Percentiles rank a stretch among this genome's conserved stretches.
These are phyloP conservation scores for Enteromius viviparus DNA, from an alignment of 2,797 vertebrate species.

Conservation along the genomic window DNA sequence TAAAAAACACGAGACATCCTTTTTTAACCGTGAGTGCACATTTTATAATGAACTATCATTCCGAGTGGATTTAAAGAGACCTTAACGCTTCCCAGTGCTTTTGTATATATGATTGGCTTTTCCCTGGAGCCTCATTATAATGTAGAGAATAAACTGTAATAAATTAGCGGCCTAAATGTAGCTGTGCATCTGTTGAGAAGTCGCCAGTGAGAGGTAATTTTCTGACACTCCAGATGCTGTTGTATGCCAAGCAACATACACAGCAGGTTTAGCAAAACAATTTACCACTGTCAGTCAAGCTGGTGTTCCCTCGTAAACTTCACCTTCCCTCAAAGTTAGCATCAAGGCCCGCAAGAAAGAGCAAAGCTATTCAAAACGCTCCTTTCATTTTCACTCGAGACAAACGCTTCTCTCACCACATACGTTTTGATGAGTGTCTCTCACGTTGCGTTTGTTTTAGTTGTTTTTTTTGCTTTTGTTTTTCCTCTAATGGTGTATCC, in stretches of 20 bases:
- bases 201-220: constrained; percentile 67
- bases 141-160: constrained; percentile 64
- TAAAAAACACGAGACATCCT: constrained; percentile 96
- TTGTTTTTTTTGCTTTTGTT: constrained; percentile 49
- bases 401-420: constrained; percentile 50
- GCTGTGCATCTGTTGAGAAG: constrained; percentile 62
- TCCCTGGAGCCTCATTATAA: constrained; percentile 65
- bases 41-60: constrained; percentile 40
- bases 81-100: constrained; percentile 47
- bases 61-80: constrained; percentile 15
- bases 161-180: constrained; percentile 65
- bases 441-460: constrained; percentile 50
- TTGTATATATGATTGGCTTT: constrained; percentile 54
- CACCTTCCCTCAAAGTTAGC: constrained; percentile 68
- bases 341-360: constrained; percentile 45
- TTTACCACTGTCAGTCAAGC: constrained; percentile 56
- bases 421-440: constrained; percentile 44
- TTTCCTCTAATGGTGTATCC: constrained; percentile 63
- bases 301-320: constrained; percentile 46
- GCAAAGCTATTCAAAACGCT: constrained; percentile 33
- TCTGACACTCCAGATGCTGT: constrained; percentile 68
- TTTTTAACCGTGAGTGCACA: constrained; percentile 92
- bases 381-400: constrained; percentile 56
- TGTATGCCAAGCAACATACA: constrained; percentile 59
- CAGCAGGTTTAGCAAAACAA: constrained; percentile 65